phyloP scores from a whole-genome alignment of 2,113 vertebrate genomes.

The Phodopus roborovskii region DNA sequence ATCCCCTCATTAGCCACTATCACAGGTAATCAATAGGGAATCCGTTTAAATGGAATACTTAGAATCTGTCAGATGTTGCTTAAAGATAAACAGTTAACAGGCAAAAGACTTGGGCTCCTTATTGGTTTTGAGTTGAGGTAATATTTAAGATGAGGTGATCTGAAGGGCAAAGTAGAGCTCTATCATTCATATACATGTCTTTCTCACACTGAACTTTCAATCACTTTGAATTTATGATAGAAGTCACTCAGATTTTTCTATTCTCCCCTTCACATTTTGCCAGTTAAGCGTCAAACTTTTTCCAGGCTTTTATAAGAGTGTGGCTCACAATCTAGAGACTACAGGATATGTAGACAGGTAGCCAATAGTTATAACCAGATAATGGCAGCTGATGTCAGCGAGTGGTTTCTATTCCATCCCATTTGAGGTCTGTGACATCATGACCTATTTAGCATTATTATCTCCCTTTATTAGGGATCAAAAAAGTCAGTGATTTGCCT shows the following conservation, averaged over 20 bases:
- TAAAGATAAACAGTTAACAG: neutral
- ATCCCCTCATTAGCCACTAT: neutral
- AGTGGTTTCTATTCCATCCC: neutral
- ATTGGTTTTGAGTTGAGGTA: neutral
- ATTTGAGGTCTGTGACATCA: neutral
- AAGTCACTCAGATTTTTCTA: neutral
- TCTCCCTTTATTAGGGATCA: neutral
- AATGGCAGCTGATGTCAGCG: neutral
- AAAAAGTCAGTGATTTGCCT: neutral
- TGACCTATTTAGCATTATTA: neutral
- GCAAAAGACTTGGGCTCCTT: neutral
- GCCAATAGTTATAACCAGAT: neutral
- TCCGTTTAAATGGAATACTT: neutral
- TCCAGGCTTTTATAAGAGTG: neutral
- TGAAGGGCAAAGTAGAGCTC: neutral
- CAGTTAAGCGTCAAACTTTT: neutral
- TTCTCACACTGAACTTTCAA: neutral
- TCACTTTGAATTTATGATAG: neutral
- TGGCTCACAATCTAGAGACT: neutral
- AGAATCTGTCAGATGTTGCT: neutral
- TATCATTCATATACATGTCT: neutral
- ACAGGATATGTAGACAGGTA: neutral
- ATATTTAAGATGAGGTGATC: neutral
- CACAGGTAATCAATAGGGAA: neutral
- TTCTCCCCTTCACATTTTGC: neutral